A percentile compares a stretch with the other conserved stretches of the same genome.
Conservation (phyloP, 2,797 vertebrate species). For the Ispidina picta region DNA sequence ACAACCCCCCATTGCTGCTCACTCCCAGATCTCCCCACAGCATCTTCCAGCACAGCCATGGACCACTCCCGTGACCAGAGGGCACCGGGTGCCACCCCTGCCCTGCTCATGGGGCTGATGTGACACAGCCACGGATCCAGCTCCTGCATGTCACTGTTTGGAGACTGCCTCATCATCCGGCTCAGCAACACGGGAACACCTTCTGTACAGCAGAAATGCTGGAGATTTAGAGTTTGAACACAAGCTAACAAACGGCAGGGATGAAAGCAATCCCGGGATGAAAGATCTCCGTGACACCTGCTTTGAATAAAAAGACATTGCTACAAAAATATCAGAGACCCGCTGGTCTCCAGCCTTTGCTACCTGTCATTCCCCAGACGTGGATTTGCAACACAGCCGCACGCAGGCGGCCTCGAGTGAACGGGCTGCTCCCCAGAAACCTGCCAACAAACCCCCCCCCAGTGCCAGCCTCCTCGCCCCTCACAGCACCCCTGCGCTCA, state of each 20-base stretch:
- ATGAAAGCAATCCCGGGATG: slow-evolving; percentile 71
- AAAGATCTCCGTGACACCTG: slow-evolving; percentile 69
- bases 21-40: not conserved
- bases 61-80: not conserved
- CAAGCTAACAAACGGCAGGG: slow-evolving; percentile 59
- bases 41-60: fast-evolving
- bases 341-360: slow-evolving; percentile 68
- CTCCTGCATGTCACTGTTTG: not conserved
- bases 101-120: not conserved
- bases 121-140: not conserved
- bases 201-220: slow-evolving; percentile 45
- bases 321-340: slow-evolving; percentile 69
- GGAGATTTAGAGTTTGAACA: slow-evolving; percentile 67
- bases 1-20: fast-evolving
- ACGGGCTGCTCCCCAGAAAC: slow-evolving; percentile 14
- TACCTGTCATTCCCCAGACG: slow-evolving; percentile 63
- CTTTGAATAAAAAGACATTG: slow-evolving; percentile 70
- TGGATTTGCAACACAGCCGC: slow-evolving; percentile 46
- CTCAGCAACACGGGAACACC: slow-evolving; percentile 30
- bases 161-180: slow-evolving; percentile 3
- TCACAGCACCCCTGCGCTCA: not conserved
- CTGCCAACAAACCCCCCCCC: slow-evolving; percentile 31
- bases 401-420: slow-evolving; percentile 47
- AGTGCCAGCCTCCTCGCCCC: not conserved
- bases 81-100: not conserved